A percentile compares a stretch with the other conserved stretches of the same genome.
These are phyloP conservation scores for Piprites chloris DNA, from an alignment of 2,113 vertebrate genomes.

Conservation along the genomic window DNA sequence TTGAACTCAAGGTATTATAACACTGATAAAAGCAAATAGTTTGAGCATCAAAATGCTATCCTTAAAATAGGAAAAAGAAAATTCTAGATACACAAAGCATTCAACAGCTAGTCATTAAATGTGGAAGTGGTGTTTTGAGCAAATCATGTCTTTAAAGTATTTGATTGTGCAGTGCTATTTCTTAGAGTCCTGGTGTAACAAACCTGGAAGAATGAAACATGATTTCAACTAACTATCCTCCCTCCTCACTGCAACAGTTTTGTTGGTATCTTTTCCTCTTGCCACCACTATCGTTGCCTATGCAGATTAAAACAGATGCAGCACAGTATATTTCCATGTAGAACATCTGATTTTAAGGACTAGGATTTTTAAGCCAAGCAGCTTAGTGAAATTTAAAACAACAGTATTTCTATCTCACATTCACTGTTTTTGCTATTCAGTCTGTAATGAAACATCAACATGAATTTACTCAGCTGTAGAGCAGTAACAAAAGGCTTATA, in stretches of 20 bases:
- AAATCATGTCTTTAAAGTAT: background rate
- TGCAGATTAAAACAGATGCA: background rate
- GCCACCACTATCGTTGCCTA: background rate
- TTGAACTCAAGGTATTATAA: background rate
- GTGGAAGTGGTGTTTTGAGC: background rate
- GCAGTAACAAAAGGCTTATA: background rate
- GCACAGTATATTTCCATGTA: background rate
- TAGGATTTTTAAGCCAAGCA: background rate
- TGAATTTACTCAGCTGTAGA: background rate
- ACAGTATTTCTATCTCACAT: background rate
- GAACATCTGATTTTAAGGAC: background rate
- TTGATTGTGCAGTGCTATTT: background rate
- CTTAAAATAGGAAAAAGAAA: background rate
- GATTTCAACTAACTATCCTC: background rate
- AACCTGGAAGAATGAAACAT: background rate
- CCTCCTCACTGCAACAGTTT: background rate
- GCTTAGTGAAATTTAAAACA: background rate
- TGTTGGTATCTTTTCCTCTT: background rate
- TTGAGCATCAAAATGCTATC: background rate
- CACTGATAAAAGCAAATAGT: background rate
- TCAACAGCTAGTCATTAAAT: background rate
- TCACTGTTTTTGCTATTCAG: background rate
- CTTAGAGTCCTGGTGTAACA: background rate
- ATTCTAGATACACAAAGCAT: background rate
- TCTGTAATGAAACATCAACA: background rate